Base-by-base conservation (phyloP, 2,797 vertebrate species). In the Enteromius radiatus region DNA sequence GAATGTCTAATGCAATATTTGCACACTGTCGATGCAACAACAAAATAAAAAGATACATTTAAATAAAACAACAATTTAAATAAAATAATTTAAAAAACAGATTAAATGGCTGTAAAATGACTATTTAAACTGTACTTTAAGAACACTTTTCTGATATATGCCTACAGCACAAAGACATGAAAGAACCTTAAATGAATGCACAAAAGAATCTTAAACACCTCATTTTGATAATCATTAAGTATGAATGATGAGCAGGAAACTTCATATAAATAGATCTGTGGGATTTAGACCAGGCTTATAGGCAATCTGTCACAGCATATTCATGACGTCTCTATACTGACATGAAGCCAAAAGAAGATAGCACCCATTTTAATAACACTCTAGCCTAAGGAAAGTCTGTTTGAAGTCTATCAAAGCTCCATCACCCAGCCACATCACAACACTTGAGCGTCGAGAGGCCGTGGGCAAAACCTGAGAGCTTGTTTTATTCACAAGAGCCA, bases 391-490 rank as follows among this genome's bases (percentile, higher is more conserved):
- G 65, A 54, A 52, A 65, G 38, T 74, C 65, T 77, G 73, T 84
- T 76, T 84, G 78, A 74, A 70, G 56, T 69, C 45, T 67, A 87
- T 87, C 88, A 69, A 84, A 86, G 86, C 84, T 70, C 33, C 63
- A 87, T 85, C 86, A 56, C 65, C 71, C 74, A 88, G 89, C 81
- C 80, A 89, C 86, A 87, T 90, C 86, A 79, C 87, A 89, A 89
- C 91, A 91, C 91, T 93, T 82, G 73, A 92, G 84, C 26, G 19
- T 87, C 61, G 61, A 90, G 88, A 88, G 90, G 89, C 78, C 79
- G 26, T 73, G 76, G 84, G 87, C 84, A 83, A 86, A 87, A 88
- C 91, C 64, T 81, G 68, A 89, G 84, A 87, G 84, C 81, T 73
- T 85, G 88, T 92, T 90, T 89, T 88, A 77, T 84, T 79, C 86